Conservation (phyloP, 2,113 vertebrate species). For the Bolborhynchus lineola region DNA sequence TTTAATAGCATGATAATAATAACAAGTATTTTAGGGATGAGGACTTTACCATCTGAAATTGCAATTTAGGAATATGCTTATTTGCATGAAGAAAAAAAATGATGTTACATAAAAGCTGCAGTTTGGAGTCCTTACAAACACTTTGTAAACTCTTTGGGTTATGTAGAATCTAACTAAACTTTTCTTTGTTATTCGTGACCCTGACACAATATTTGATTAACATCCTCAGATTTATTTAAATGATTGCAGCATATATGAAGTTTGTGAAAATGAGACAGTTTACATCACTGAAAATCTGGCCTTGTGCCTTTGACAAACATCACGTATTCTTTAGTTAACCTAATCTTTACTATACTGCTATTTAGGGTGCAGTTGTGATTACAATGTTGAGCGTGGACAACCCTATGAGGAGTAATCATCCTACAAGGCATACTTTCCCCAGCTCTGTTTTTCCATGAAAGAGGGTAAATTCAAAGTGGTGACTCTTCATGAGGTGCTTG, state of each 20-base stretch:
- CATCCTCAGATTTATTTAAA: not conserved
- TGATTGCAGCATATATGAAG: not conserved
- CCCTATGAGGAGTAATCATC: not conserved
- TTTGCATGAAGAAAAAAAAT: not conserved
- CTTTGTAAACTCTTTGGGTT: not conserved
- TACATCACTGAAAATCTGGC: not conserved
- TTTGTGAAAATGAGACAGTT: not conserved
- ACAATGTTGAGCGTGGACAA: not conserved
- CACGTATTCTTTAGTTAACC: not conserved
- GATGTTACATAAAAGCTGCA: not conserved
- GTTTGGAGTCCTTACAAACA: not conserved
- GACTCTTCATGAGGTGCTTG: not conserved
- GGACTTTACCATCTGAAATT: not conserved
- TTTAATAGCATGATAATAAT: not conserved
- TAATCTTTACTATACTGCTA: not conserved
- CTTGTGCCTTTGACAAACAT: not conserved
- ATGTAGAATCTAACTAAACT: not conserved
- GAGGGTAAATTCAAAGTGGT: not conserved
- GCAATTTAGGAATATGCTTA: not conserved
- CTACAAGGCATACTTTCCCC: not conserved
- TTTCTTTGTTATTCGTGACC: not conserved
- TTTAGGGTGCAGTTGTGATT: not conserved
- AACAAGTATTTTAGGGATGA: not conserved
- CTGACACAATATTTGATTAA: not conserved
- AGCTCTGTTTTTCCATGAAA: not conserved